A percentile compares a stretch with the other conserved stretches of the same genome.
These are phyloP conservation scores for Riptortus pedestris DNA, from an alignment of 1,140 invertebrate genomes.

Conservation along the genomic window DNA sequence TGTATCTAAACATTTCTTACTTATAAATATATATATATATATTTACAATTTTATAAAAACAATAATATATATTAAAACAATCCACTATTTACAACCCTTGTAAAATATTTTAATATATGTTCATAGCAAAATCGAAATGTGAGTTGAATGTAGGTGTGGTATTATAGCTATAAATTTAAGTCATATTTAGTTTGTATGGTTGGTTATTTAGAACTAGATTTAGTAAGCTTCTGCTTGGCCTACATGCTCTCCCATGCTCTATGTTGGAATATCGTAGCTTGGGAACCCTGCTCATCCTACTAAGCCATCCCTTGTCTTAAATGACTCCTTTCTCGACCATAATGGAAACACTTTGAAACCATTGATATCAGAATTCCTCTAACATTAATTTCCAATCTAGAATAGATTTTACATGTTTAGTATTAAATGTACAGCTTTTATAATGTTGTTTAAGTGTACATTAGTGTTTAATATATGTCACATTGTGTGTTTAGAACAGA, in stretches of 20 bases:
- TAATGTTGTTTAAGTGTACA: neutral
- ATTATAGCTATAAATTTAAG: constrained; percentile 4
- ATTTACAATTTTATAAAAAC: constrained; percentile 13
- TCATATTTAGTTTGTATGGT: constrained; percentile 26
- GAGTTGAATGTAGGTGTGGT: neutral
- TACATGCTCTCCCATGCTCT: constrained; percentile 13
- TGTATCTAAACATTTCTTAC: neutral
- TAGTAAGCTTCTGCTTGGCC: constrained; percentile 27
- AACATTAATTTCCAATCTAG: too few species aligned
- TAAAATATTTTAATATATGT: constrained; percentile 9
- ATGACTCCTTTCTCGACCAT: neutral
- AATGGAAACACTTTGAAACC: neutral
- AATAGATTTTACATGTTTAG: neutral
- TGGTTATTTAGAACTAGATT: constrained; percentile 13
- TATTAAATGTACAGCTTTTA: constrained; percentile 12
- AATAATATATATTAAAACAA: neutral
- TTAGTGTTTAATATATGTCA: neutral
- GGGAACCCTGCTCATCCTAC: neutral
- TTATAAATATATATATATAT: constrained; percentile 9
- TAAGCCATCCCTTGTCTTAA: neutral
- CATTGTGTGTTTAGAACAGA: neutral
- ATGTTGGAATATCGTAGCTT: neutral
- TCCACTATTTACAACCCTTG: constrained; percentile 1
- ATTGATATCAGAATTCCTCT: neutral
- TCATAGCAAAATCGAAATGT: neutral